phyloP scores from a whole-genome alignment of 1,140 invertebrate genomes.

The Platyscapa corneri region DNA sequence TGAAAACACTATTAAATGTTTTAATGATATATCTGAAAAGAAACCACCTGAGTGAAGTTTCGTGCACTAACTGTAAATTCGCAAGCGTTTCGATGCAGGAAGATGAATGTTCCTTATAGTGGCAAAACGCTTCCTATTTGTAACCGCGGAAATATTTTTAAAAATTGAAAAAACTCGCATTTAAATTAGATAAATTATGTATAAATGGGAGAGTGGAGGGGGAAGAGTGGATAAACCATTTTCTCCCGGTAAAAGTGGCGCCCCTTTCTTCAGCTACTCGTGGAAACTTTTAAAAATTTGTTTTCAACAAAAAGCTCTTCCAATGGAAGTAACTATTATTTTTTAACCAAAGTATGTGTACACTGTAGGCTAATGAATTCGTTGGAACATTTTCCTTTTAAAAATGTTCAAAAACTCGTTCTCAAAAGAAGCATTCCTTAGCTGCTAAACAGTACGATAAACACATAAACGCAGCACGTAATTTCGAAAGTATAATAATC shows the following conservation, averaged over 20 bases:
- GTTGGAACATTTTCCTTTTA: constrained; percentile 1
- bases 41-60: constrained; percentile 1
- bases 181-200: neutral
- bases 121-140: neutral
- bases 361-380: constrained; percentile 8
- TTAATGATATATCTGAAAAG: constrained; percentile 8
- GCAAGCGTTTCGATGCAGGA: neutral
- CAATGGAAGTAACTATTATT: neutral
- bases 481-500: constrained; percentile 54
- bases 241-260: too few relatives aligned
- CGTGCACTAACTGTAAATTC: constrained; percentile 16
- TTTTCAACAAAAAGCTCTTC: neutral
- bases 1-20: neutral
- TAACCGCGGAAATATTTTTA: neutral
- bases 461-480: constrained; percentile 23
- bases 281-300: neutral
- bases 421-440: constrained; percentile 2
- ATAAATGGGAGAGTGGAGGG: neutral
- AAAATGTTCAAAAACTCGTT: constrained; percentile 5
- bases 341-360: constrained; percentile 4
- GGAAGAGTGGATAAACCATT: neutral
- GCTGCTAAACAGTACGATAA: constrained; percentile 30
- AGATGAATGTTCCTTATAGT: neutral
- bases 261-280: neutral
- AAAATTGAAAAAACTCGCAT: neutral